phyloP scores from a whole-genome alignment of 1,140 invertebrate genomes.

The Drosophila pallidifrons region DNA sequence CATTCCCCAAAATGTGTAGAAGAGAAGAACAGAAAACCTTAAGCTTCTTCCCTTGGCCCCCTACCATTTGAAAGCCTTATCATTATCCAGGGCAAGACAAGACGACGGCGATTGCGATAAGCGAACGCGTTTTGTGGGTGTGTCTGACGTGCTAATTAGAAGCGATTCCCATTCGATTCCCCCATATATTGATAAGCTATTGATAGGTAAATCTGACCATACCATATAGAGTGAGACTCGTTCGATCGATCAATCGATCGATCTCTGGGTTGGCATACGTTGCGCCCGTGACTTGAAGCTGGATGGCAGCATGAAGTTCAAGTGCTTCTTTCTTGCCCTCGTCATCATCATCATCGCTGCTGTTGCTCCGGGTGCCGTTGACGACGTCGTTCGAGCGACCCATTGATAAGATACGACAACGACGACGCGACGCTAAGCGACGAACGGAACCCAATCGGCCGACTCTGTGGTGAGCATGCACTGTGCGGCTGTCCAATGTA shows the following conservation, averaged over 20 bases:
- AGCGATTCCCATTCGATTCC: conserved; percentile 9
- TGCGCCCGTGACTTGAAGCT: conserved; percentile 36
- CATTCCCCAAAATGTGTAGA: background rate
- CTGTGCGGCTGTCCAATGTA: conserved; percentile 45
- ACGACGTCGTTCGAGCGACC: conserved; percentile 7
- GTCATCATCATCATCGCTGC: background rate
- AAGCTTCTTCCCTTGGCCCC: background rate
- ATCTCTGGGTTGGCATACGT: conserved; percentile 12
- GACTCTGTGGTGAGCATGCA: conserved; percentile 60
- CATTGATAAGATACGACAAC: conserved; percentile 42
- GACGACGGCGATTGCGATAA: conserved; percentile 38
- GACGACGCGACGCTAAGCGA: too few species aligned
- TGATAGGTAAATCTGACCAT: conserved; percentile 16
- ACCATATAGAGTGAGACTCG: conserved; percentile 2
- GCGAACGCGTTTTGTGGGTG: conserved; percentile 42
- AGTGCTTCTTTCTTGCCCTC: conserved; percentile 16
- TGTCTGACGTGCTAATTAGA: conserved; percentile 38
- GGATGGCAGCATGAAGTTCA: conserved; percentile 29
- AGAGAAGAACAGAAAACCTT: too few species aligned
- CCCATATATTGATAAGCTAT: conserved; percentile 20
- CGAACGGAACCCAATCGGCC: conserved; percentile 28
- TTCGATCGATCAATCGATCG: background rate
- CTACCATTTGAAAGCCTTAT: conserved; percentile 13
- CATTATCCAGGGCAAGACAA: conserved; percentile 36
- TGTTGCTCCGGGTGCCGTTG: background rate